Conservation (phyloP, 2,113 vertebrate species). For the Alces alces region DNA sequence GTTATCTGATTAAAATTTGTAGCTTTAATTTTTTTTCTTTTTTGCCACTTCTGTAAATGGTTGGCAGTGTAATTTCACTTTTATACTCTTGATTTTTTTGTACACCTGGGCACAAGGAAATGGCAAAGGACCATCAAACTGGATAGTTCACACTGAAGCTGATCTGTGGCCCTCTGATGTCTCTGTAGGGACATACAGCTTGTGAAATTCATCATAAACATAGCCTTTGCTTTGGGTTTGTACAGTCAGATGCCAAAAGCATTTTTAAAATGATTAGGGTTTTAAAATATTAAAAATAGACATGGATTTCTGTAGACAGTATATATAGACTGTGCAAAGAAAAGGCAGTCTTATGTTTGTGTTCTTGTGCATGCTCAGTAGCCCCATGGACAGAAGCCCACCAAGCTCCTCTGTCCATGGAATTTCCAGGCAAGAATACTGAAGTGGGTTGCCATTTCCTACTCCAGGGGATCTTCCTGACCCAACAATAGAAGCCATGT, state of each 20-base stretch:
- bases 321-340: not conserved
- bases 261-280: conserved; percentile 29
- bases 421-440: not conserved
- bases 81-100: not conserved
- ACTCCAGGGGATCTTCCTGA: not conserved
- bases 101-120: not conserved
- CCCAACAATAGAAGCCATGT: not conserved
- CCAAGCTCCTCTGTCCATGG: not conserved
- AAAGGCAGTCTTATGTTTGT: not conserved
- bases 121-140: not conserved
- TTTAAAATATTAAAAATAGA: conserved; percentile 27
- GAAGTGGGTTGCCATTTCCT: not conserved
- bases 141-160: not conserved
- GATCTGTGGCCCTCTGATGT: not conserved
- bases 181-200: not conserved
- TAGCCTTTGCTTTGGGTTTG: conserved; percentile 45
- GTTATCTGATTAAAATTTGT: not conserved
- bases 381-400: not conserved
- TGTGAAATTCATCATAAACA: conserved; percentile 6
- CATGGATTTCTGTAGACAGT: not conserved
- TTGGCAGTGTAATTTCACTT: not conserved
- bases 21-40: not conserved
- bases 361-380: not conserved
- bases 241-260: not conserved
- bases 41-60: not conserved